phyloP scores from a whole-genome alignment of 2,888 invertebrate species.

The Plebejus anna region DNA sequence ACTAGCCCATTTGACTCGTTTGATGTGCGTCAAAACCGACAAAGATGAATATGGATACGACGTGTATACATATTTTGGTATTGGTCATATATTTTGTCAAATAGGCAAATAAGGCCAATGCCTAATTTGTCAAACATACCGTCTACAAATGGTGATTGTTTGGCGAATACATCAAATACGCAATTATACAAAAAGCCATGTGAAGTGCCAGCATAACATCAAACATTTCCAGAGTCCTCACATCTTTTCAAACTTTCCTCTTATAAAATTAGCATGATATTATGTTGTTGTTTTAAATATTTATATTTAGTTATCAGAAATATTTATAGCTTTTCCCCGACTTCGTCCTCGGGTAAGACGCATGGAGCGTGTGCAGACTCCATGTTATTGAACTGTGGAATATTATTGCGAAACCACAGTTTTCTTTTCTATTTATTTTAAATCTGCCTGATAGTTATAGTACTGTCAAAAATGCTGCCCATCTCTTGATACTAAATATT shows the following conservation, averaged over 20 bases:
- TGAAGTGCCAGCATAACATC: too few relatives aligned
- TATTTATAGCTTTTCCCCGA: background rate
- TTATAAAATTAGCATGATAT: background rate
- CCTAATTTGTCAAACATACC: too few relatives aligned
- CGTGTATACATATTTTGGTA: too few relatives aligned
- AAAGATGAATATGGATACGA: too few relatives aligned
- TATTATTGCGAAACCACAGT: background rate
- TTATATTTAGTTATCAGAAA: background rate
- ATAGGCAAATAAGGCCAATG: too few relatives aligned
- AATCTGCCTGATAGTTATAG: background rate
- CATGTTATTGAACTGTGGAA: constrained; percentile 2
- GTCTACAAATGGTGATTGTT: too few relatives aligned
- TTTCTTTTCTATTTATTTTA: background rate
- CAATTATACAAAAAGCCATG: too few relatives aligned
- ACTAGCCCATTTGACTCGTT: too few relatives aligned
- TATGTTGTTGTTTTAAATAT: background rate
- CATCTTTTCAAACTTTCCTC: background rate
- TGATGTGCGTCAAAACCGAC: too few relatives aligned
- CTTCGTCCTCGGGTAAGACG: background rate
- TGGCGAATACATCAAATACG: too few relatives aligned
- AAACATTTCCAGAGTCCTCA: too few relatives aligned
- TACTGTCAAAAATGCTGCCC: background rate
- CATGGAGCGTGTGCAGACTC: constrained; percentile 14
- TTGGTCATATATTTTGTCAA: too few relatives aligned
- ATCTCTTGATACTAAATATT: background rate